phyloP scores from a whole-genome alignment of 2,797 vertebrate species.

The Danionella dracula region DNA sequence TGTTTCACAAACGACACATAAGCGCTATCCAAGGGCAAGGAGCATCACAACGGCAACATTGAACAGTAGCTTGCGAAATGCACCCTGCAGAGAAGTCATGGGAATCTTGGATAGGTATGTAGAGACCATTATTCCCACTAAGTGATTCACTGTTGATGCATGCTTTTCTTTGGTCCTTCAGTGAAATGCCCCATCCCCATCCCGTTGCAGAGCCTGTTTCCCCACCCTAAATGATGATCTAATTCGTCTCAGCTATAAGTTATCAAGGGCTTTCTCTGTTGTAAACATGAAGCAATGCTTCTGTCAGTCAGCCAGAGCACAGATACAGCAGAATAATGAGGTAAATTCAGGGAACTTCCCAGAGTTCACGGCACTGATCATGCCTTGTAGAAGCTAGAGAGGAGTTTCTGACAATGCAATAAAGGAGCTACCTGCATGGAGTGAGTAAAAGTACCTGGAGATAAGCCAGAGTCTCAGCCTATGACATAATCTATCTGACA shows the following conservation, averaged over 20 bases:
- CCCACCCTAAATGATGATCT: conserved; percentile 44
- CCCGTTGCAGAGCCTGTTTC: conserved; percentile 20
- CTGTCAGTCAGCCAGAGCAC: conserved; percentile 51
- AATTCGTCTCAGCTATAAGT: conserved; percentile 41
- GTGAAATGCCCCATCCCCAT: no score
- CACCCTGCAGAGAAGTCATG: no score
- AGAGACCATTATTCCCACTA: no score
- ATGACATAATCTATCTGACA: conserved; percentile 29
- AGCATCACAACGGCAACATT: no score
- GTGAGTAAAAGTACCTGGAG: conserved; percentile 63
- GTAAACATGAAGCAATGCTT: conserved; percentile 45
- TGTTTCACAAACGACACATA: no score
- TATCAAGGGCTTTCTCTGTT: conserved; percentile 30
- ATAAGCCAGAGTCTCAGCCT: conserved; percentile 39
- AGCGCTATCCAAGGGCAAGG: no score
- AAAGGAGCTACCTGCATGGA: conserved; percentile 50
- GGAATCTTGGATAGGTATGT: no score
- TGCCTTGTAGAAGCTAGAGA: conserved; percentile 14
- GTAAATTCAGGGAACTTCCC: conserved; percentile 73
- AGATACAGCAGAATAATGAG: conserved; percentile 38
- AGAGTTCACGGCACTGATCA: conserved; percentile 59
- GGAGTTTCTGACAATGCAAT: conserved; percentile 45
- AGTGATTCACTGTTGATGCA: no score
- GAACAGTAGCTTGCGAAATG: no score
- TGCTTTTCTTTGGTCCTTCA: no score